Conservation (phyloP, 37 sponge, comb jelly and placozoan genomes). For the Halisarca cf. caerulea region DNA sequence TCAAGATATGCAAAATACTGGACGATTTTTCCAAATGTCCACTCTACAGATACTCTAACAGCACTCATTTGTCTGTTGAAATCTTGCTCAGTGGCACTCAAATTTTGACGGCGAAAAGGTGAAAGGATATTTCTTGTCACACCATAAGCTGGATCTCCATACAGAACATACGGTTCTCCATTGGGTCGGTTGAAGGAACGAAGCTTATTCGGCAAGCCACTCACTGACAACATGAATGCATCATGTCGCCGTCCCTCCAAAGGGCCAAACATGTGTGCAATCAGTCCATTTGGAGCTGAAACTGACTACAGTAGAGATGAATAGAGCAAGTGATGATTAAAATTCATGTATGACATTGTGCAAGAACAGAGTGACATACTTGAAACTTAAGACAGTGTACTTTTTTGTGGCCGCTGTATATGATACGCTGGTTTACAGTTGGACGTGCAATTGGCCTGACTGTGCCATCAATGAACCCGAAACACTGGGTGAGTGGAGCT, state of each 20-base stretch:
- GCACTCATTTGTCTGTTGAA: too few relatives aligned
- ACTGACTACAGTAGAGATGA: neutral
- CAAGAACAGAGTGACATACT: neutral
- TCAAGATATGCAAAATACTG: neutral
- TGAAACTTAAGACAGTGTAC: conserved; percentile 22
- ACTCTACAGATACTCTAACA: too few relatives aligned
- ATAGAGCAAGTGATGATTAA: neutral
- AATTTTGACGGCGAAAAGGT: neutral
- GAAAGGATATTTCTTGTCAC: conserved; percentile 1
- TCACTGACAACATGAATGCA: conserved; percentile 10
- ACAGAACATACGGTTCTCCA: conserved; percentile 3
- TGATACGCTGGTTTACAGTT: conserved; percentile 6
- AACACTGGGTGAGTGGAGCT: neutral
- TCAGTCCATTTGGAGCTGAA: conserved; percentile 17
- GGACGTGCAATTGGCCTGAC: conserved; percentile 5
- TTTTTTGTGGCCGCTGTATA: neutral
- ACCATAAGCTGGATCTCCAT: conserved; percentile 32
- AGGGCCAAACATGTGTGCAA: conserved; percentile 23
- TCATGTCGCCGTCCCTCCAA: conserved; percentile 20
- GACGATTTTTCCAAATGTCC: too few relatives aligned
- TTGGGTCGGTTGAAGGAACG: neutral
- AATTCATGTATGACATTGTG: neutral
- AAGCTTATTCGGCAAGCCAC: neutral
- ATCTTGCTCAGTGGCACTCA: too few relatives aligned
- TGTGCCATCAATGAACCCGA: conserved; percentile 17